Evolutionary conservation across 2,888 invertebrate genomes (phyloP), one percentile per base, ranked within the genome.

Genomic region (Noctua pronuba): DNA sequence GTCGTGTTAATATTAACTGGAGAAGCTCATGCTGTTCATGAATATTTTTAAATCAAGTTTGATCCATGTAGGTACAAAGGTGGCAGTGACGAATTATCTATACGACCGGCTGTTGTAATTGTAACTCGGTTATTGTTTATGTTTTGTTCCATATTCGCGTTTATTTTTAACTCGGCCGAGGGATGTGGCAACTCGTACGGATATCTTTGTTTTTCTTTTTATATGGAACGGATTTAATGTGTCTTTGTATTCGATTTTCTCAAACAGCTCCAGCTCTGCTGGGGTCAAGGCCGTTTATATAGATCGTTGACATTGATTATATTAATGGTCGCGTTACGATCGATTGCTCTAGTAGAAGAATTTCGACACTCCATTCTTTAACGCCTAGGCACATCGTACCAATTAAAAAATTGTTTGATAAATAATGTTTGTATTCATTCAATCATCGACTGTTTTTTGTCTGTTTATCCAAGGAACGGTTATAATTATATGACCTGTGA

Each of bases 251-350:
- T 79, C 28, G 55, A n/a, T 71, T 70, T 74, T 41, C 41, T 46
- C 28, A 71, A n/a, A 41, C 31, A 41, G 11, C 13, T 68, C 16
- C 18, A 49, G 28, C 16, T 71, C 18, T 24, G 44, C 38, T 58
- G 35, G 6, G 41, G 73, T 77, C 86, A 83, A 82, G 86, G 86
- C 8, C 28, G 31, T 49, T 31, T 49, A 60, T n/a, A 55, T 28
- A 62, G 31, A 64, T 70, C 64, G 46, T 73, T 76, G 82, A 64
- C 82, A 71, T 71, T 73, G 38, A 81, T 75, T 55, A 70, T 18
- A 35, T 35, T 52, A 21, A 49, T 49, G 31, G 44, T 28, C 67
- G 60, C 64, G 67, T 44, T 46, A 60, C 49, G 16, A 70, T 49
- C 24, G 38, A 80, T 38, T 80, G 70, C 31, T 41, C n/a, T 18